Conservation (phyloP, 2,113 vertebrate genomes). For the Mirounga angustirostris region DNA sequence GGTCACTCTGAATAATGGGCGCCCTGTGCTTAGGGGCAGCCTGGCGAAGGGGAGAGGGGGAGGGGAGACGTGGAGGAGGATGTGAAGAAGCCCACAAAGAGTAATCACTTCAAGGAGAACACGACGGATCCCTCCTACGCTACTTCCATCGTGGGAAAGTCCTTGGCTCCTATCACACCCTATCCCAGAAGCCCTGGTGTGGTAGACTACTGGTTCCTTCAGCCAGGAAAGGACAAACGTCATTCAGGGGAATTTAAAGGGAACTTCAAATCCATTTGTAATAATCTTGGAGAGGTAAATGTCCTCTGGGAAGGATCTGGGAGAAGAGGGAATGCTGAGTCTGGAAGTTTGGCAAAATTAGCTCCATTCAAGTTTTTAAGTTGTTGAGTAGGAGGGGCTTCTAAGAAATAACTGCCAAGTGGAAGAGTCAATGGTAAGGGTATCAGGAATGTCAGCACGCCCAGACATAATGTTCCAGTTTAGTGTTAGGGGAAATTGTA, state of each 20-base stretch:
- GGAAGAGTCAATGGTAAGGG: background rate
- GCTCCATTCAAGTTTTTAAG: background rate
- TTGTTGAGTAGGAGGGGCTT: background rate
- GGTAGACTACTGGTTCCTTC: background rate
- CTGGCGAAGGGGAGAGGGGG: background rate
- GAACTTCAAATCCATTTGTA: background rate
- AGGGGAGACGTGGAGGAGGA: background rate
- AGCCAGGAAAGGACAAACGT: background rate
- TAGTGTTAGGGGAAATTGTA: background rate
- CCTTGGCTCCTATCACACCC: rapidly evolving
- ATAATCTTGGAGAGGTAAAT: background rate
- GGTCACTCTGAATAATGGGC: background rate
- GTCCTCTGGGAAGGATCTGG: background rate
- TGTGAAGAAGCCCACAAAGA: background rate
- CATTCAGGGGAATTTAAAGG: background rate
- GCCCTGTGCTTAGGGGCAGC: background rate
- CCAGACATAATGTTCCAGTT: background rate
- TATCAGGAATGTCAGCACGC: background rate
- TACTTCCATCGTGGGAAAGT: background rate
- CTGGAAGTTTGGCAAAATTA: background rate
- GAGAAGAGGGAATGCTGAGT: too few relatives aligned
- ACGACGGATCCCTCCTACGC: background rate
- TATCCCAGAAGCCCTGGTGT: too few relatives aligned
- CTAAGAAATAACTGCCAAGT: background rate
- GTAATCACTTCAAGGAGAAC: background rate